Evolutionary conservation across 2,113 vertebrate species (phyloP).

Genomic region (Cercocebus atys): DNA sequence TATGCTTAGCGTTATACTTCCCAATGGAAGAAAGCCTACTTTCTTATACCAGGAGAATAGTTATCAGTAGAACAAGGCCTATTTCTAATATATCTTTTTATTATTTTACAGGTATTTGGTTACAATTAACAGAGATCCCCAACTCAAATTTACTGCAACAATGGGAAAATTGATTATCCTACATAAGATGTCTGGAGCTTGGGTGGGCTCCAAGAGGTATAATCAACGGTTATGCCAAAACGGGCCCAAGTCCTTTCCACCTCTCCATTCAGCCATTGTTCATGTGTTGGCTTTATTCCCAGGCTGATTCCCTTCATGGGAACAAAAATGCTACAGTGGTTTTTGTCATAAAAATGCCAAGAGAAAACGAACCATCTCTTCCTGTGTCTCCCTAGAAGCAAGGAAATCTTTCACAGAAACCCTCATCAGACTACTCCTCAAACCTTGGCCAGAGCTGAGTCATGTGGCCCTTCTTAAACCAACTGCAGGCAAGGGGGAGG

Average conservation of each 20-base stretch:
- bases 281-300: background rate
- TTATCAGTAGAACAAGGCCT: slow-evolving; percentile 6
- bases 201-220: background rate
- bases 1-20: background rate
- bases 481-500: background rate
- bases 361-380: slow-evolving; percentile 30
- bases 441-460: background rate
- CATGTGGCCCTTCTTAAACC: background rate
- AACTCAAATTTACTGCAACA: slow-evolving; percentile 47
- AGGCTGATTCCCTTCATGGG: background rate
- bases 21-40: background rate
- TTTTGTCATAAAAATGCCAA: slow-evolving; percentile 46
- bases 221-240: background rate
- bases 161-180: background rate
- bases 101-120: slow-evolving; percentile 3
- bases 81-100: background rate
- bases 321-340: background rate
- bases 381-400: background rate
- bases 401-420: background rate
- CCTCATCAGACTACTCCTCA: background rate
- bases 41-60: slow-evolving; percentile 5
- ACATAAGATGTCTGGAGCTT: background rate
- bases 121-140: slow-evolving; percentile 2
- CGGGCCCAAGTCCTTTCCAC: background rate
- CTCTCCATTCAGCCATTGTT: background rate